A percentile compares a stretch with the other conserved stretches of the same genome.
These are phyloP conservation scores for Cerastis rubricosa DNA, from an alignment of 2,888 invertebrate genomes.

Conservation along the genomic window DNA sequence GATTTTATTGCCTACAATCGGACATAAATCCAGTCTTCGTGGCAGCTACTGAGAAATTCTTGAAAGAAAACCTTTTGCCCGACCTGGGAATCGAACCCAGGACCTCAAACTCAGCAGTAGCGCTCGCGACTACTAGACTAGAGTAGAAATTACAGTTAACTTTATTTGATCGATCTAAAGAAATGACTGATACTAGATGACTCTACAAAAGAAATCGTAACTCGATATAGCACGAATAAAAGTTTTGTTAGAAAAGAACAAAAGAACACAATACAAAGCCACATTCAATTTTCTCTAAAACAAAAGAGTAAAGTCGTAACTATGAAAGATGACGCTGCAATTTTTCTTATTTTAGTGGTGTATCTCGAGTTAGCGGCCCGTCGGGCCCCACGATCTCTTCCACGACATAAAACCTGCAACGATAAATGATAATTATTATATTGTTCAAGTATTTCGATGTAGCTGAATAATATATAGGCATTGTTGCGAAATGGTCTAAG, in stretches of 20 bases:
- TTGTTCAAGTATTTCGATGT: conserved; percentile 89
- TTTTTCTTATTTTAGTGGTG: conserved; percentile 62
- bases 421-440: conserved; percentile 90
- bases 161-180: no score
- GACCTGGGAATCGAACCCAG: no score
- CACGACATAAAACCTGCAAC: conserved; percentile 86
- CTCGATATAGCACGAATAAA: neutral
- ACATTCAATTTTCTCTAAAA: conserved; percentile 43
- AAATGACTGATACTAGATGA: neutral
- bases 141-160: no score
- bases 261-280: conserved; percentile 31
- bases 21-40: no score
- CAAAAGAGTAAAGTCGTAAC: conserved; percentile 51
- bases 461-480: conserved; percentile 86
- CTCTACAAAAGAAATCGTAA: neutral
- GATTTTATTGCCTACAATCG: no score
- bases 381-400: conserved; percentile 78
- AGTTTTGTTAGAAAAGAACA: neutral
- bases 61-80: no score
- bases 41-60: no score
- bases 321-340: conserved; percentile 56
- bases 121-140: no score
- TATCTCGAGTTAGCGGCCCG: conserved; percentile 71
- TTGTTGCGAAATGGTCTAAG: conserved; percentile 72
- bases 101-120: no score